These are phyloP conservation scores for Stegodyphus dumicola DNA, from an alignment of 1,140 invertebrate species.

Conservation along the genomic window DNA sequence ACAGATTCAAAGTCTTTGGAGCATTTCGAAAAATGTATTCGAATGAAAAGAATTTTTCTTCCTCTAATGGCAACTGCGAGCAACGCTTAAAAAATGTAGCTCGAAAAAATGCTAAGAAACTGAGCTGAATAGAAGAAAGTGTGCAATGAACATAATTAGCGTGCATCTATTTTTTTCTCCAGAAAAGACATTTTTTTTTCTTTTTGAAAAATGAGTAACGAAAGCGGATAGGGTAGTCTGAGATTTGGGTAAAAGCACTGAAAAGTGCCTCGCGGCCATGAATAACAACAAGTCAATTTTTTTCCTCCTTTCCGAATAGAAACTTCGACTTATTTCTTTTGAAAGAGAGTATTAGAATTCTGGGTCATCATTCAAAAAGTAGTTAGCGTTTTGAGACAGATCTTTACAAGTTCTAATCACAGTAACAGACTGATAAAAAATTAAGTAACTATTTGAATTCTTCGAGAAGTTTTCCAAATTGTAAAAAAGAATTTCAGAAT, in stretches of 20 bases:
- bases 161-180: conserved; percentile 15
- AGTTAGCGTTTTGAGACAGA: too few species aligned
- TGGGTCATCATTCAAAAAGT: too few species aligned
- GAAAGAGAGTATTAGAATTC: too few species aligned
- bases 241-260: conserved; percentile 20
- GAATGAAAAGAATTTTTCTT: background rate
- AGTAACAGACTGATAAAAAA: too few species aligned
- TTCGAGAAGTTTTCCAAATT: too few species aligned
- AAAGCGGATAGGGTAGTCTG: background rate
- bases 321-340: too few species aligned
- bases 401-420: too few species aligned
- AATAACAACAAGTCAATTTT: conserved; percentile 19
- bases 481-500: too few species aligned
- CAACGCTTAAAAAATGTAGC: background rate
- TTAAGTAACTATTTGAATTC: too few species aligned
- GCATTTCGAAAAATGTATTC: background rate
- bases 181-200: too few species aligned
- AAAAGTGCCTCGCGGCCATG: conserved; percentile 14
- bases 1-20: background rate
- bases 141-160: conserved; percentile 34
- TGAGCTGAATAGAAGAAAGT: conserved; percentile 16
- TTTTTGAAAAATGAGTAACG: background rate
- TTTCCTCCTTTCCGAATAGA: too few species aligned
- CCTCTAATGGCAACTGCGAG: conserved; percentile 14
- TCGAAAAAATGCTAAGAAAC: conserved; percentile 4